Base-by-base conservation (phyloP, 2,888 invertebrate species). In the Neelides folsomi region DNA sequence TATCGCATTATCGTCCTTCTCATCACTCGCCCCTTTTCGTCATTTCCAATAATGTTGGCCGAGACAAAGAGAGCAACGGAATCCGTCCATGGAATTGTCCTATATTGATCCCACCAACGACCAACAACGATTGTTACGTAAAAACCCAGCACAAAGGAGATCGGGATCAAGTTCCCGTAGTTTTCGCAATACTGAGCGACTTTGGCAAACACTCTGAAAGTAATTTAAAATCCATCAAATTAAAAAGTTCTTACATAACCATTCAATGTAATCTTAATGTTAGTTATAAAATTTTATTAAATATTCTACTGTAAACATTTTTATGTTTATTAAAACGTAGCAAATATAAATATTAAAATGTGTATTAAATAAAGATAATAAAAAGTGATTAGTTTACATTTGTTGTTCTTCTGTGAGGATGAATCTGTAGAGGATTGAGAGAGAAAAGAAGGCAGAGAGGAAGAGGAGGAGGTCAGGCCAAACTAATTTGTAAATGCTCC, bases 101-200 rank as follows among this genome's bases (percentile, higher is more conserved):
- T 81, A 68, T 86, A 88, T 70, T 88, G 87, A 68, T 76, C 81
- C 87, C 88, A 88, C 92, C 92, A 93, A 66, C 93, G 77, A 53
- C 83, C 84, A 81, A 92, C 89, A 47, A 93, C 89, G 62, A 92
- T 81, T 7, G 85, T 82, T 49, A 93, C 90, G 73, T 92, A 93
- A 75, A 93, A 93, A 64, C 93, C 92, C 64, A 93, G 77, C 54
- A 93, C 89, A 71, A 93, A 93, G 5, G 92, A 89, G 60, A 93
- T 71, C 12, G 93, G 93, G 66, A 93, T 92, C 64, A 89, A 78
- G 72, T 83, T 83, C 64, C 83, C 85, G 72, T 86, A 88, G 62
- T 80, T 81, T 67, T 82, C 81, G 73, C 92, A 93, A 71, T 92
- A 90, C 59, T 79, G 77, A 3, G 83, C 85, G 49, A 92, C 75